phyloP scores from a whole-genome alignment of 2,888 invertebrate genomes.

The Acholoe squamosa region DNA sequence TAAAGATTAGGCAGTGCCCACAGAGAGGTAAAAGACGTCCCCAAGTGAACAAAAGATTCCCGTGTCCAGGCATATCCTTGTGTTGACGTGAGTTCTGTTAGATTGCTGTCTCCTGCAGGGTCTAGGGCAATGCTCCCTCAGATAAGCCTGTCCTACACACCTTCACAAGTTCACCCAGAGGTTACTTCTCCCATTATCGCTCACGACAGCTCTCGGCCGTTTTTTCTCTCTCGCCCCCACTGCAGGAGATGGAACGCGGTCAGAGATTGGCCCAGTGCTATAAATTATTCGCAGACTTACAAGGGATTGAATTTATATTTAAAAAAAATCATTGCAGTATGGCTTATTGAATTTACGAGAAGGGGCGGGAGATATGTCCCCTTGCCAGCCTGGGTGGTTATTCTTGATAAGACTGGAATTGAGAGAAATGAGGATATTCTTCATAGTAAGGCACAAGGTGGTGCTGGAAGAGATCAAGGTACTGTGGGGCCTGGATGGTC shows the following conservation, averaged over 20 bases:
- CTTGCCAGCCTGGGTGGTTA: background rate
- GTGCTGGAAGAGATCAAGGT: no score
- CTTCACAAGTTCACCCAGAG: background rate
- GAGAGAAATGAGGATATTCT: background rate
- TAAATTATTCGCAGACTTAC: background rate
- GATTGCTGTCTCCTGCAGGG: background rate
- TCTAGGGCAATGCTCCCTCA: background rate
- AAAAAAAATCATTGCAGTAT: background rate
- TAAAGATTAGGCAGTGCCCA: no score
- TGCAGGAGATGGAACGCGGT: no score
- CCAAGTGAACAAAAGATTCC: background rate
- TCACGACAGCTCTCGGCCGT: background rate
- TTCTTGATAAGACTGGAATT: background rate
- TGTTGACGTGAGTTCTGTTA: conserved; percentile 27
- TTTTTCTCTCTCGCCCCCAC: background rate
- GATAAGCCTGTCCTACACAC: conserved; percentile 1
- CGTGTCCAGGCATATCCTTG: background rate
- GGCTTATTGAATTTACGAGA: background rate
- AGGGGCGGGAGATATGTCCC: background rate
- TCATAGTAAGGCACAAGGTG: no score
- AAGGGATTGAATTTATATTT: background rate
- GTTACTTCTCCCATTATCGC: conserved; percentile 21
- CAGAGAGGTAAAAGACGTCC: background rate
- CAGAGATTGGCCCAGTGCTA: background rate
- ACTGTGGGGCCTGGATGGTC: no score